Evolutionary conservation across 2,797 vertebrate genomes (phyloP).

Genomic region (Leptoclinus maculatus): DNA sequence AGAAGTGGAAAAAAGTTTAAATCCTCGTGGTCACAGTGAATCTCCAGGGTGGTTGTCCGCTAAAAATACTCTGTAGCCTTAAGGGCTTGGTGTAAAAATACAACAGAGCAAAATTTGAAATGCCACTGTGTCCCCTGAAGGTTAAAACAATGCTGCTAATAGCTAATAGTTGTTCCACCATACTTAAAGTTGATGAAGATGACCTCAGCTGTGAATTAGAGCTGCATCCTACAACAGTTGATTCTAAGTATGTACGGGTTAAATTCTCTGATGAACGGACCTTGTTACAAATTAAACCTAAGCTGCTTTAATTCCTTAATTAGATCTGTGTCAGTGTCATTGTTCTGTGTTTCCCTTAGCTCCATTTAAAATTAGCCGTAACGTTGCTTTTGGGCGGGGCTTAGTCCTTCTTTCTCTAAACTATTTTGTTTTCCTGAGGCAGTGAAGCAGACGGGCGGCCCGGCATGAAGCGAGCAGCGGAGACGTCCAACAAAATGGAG

Average conservation of each 20-base stretch:
- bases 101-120: constrained; percentile 31
- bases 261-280: constrained; percentile 37
- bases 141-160: constrained; percentile 48
- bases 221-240: constrained; percentile 27
- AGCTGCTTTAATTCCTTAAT: constrained; percentile 64
- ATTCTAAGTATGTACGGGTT: constrained; percentile 35
- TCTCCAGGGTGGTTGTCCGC: constrained; percentile 15
- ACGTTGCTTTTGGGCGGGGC: constrained; percentile 16
- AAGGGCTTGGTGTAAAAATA: constrained; percentile 10
- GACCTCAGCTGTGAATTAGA: constrained; percentile 39
- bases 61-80: constrained; percentile 34
- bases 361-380: constrained; percentile 40
- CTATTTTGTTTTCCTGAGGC: constrained; percentile 7
- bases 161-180: constrained; percentile 17
- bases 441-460: constrained; percentile 36
- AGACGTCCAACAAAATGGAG: constrained; percentile 59
- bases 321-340: constrained; percentile 48
- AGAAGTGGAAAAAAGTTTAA: constrained; percentile 8
- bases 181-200: constrained; percentile 21
- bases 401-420: neutral
- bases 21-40: neutral
- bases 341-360: constrained; percentile 44
- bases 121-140: constrained; percentile 37
- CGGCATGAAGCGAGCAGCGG: constrained; percentile 6
- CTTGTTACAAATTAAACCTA: constrained; percentile 56